Evolutionary conservation across 2,888 invertebrate species (phyloP).

Genomic region (Hyalella azteca): DNA sequence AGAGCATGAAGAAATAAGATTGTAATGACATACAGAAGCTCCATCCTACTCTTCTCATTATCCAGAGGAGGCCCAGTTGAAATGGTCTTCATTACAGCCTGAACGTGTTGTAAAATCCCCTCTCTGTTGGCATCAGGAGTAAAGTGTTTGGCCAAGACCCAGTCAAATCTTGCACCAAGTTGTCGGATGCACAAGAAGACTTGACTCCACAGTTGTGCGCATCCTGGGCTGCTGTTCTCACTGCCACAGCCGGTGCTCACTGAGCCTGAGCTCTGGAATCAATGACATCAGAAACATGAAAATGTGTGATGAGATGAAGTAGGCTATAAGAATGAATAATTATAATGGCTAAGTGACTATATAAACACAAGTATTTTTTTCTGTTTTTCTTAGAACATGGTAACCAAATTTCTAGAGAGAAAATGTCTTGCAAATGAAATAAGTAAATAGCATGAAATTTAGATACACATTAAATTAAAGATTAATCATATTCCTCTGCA

Average conservation of each 20-base stretch:
- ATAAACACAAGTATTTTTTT: no score
- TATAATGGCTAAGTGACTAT: not conserved
- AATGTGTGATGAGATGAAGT: not conserved
- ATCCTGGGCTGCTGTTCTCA: not conserved
- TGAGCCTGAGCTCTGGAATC: not conserved
- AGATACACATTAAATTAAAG: no score
- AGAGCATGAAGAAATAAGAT: conserved; percentile 55
- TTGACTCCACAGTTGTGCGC: not conserved
- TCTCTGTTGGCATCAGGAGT: conserved; percentile 42
- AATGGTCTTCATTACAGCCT: conserved; percentile 48
- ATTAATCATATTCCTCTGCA: no score
- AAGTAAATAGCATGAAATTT: no score
- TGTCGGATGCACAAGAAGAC: conserved; percentile 15
- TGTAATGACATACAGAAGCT: conserved; percentile 51
- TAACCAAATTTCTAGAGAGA: no score
- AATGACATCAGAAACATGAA: not conserved
- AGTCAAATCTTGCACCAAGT: not conserved
- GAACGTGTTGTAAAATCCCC: conserved; percentile 49
- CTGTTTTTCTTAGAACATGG: no score
- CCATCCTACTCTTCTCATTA: conserved; percentile 47
- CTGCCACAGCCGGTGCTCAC: not conserved
- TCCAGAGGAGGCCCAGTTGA: conserved; percentile 49
- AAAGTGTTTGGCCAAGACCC: conserved; percentile 13
- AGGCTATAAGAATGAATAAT: not conserved
- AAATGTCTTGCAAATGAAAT: no score